Percentiles rank a stretch among this genome's conserved stretches.
These are phyloP conservation scores for Nesidiocoris tenuis DNA, from an alignment of 2,888 invertebrate species.

Conservation along the genomic window DNA sequence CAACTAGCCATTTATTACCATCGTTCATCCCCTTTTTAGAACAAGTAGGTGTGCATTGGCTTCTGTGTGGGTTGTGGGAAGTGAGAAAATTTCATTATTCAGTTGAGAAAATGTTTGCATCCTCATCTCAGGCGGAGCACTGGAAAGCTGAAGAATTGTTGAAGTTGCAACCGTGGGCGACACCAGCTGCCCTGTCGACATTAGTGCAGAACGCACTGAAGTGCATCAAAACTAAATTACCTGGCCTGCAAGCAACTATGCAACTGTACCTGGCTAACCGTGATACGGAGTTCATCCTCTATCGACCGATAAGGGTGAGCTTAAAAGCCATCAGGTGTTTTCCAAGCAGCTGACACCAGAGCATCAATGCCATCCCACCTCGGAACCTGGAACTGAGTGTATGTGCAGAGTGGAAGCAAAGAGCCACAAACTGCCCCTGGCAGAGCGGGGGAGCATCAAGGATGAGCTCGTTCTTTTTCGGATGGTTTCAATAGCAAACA, in stretches of 20 bases:
- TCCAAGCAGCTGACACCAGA: too few relatives aligned
- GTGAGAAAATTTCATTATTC: neutral
- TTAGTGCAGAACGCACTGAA: slow-evolving; percentile 75
- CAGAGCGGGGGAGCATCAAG: too few relatives aligned
- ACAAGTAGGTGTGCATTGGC: slow-evolving; percentile 68
- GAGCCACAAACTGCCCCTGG: too few relatives aligned
- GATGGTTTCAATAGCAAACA: too few relatives aligned
- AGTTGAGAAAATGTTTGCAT: neutral
- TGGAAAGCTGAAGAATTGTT: slow-evolving; percentile 51
- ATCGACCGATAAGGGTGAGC: slow-evolving; percentile 82
- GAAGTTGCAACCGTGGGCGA: slow-evolving; percentile 64
- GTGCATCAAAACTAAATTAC: slow-evolving; percentile 75
- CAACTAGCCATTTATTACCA: slow-evolving; percentile 73
- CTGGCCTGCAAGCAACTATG: slow-evolving; percentile 83
- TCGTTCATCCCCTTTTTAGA: slow-evolving; percentile 72
- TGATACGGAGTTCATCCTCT: slow-evolving; percentile 95
- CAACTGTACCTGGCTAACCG: slow-evolving; percentile 92
- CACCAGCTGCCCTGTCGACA: slow-evolving; percentile 70
- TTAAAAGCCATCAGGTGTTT: slow-evolving; percentile 52
- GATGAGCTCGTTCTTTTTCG: too few relatives aligned
- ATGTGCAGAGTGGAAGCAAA: too few relatives aligned
- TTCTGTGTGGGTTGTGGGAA: neutral
- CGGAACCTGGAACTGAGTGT: too few relatives aligned
- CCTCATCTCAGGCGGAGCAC: slow-evolving; percentile 43
- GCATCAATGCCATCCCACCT: too few relatives aligned